These are phyloP conservation scores for Synanthedon vespiformis DNA, from an alignment of 2,888 invertebrate genomes.

Conservation along the genomic window DNA sequence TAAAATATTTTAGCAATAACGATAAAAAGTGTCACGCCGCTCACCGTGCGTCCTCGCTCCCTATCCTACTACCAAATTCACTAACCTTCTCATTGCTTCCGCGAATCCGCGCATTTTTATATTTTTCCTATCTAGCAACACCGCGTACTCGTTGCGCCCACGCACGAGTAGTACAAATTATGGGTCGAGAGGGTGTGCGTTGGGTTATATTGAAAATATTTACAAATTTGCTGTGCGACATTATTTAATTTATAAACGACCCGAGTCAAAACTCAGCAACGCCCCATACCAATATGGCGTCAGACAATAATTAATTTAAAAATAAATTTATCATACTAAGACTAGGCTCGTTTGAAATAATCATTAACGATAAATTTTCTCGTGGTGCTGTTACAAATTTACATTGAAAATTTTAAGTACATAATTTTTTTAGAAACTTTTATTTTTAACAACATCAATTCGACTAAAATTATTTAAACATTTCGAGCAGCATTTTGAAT, in stretches of 20 bases:
- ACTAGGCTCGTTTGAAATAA: constrained; percentile 66
- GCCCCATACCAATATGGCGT: constrained; percentile 28
- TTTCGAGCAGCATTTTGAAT: constrained; percentile 64
- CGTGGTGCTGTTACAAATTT: constrained; percentile 61
- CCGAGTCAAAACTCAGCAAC: constrained; percentile 7
- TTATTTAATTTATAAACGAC: background rate
- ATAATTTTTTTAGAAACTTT: constrained; percentile 64
- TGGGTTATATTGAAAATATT: constrained; percentile 23
- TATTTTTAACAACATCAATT: constrained; percentile 68
- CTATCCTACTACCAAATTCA: constrained; percentile 48
- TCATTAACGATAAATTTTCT: constrained; percentile 49
- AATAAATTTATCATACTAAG: constrained; percentile 62
- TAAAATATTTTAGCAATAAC: constrained; percentile 30
- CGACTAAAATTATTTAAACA: constrained; percentile 59
- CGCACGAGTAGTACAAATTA: constrained; percentile 6
- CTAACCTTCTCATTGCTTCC: constrained; percentile 65
- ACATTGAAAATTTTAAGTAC: constrained; percentile 67
- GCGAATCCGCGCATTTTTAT: constrained; percentile 28
- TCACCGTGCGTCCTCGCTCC: constrained; percentile 24
- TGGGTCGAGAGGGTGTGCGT: constrained; percentile 45
- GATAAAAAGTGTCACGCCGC: constrained; percentile 26
- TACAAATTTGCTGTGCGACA: constrained; percentile 20
- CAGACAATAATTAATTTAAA: constrained; percentile 32
- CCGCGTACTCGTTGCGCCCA: constrained; percentile 15
- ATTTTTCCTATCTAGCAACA: constrained; percentile 40